Conservation (phyloP, 2,113 vertebrate species). For the Psilopsiagon aurifrons region DNA sequence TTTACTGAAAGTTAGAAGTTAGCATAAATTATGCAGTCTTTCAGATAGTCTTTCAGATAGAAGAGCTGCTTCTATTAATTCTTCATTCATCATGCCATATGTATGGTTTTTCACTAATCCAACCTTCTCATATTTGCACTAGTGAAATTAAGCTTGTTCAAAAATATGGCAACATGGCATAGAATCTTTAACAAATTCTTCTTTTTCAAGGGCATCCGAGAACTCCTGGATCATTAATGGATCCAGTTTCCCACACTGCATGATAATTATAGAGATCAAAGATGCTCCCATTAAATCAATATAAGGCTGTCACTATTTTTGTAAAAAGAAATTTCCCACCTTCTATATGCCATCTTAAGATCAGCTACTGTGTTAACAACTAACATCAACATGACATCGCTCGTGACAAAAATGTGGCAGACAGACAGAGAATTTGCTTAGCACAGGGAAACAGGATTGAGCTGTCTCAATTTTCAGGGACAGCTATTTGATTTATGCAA, state of each 20-base stretch:
- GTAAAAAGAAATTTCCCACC: conserved; percentile 27
- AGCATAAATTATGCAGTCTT: neutral
- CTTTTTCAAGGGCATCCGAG: neutral
- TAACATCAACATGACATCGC: conserved; percentile 11
- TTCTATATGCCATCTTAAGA: conserved; percentile 24
- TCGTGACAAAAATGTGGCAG: conserved; percentile 23
- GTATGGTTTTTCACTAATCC: neutral
- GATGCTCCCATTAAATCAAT: neutral
- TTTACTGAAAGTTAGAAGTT: neutral
- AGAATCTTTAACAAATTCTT: conserved; percentile 28
- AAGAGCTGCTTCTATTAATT: conserved; percentile 7
- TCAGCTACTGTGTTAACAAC: conserved; percentile 12
- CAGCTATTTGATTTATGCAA: conserved; percentile 1
- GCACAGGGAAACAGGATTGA: neutral
- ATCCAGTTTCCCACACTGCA: neutral
- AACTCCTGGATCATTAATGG: neutral
- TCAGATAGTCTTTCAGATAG: neutral
- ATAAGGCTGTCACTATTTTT: neutral
- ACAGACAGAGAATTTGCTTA: conserved; percentile 35
- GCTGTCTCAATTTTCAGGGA: neutral
- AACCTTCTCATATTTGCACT: neutral
- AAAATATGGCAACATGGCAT: neutral
- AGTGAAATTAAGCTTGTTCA: neutral
- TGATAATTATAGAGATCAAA: neutral
- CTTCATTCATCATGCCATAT: neutral